Base-by-base conservation (phyloP, 2,797 vertebrate genomes). In the Fundulus diaphanus region DNA sequence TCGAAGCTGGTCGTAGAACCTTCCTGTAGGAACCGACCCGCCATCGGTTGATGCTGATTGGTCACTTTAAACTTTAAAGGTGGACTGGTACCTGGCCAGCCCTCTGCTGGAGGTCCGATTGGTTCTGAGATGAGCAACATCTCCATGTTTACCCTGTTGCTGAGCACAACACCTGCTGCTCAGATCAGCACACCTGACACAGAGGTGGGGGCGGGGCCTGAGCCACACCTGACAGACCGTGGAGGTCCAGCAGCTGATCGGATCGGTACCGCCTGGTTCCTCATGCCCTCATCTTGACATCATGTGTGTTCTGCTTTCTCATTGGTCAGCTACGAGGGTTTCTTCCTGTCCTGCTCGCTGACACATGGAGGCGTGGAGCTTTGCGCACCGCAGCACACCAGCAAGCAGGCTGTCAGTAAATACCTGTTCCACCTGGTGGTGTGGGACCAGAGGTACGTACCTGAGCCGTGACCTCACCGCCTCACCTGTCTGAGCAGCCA, bases 361-460 rank as follows among this genome's bases (percentile, higher is more conserved):
- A 99, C 96, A 82, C 97, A 99, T 0, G 98, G 98, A 0, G 97
- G 96, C 69, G 96, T 87, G 79, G 97, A 98, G 90, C 95, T 99
- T n/a, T 99, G 97, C 56, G 96, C 96, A 3, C 97, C 98, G 1
- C 96, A 97, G 83, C 96, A 97, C 92, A 99, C 98, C 85, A 96
- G 95, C 88, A 97, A 96, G 79, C 96, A 96, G 88, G 90, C 94
- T 0, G 96, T 98, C 89, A 96, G 95, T 96, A 99, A 99, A 88
- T 97, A 97, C 93, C 96, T 99, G 82, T 99, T 98, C 88, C 98
- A 99, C 90, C 96, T 98, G 91, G 97, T 99, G 92, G 94, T 98
- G 70, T 99, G 98, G 98, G 97, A 99, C 93, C 97, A 99, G 90
- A 96, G 97, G 98, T 99, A 94, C 87, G 95, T 79, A 46, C 27